phyloP scores from a whole-genome alignment of 64 coral and sea anemone species.

The Pocillopora damicornis region DNA sequence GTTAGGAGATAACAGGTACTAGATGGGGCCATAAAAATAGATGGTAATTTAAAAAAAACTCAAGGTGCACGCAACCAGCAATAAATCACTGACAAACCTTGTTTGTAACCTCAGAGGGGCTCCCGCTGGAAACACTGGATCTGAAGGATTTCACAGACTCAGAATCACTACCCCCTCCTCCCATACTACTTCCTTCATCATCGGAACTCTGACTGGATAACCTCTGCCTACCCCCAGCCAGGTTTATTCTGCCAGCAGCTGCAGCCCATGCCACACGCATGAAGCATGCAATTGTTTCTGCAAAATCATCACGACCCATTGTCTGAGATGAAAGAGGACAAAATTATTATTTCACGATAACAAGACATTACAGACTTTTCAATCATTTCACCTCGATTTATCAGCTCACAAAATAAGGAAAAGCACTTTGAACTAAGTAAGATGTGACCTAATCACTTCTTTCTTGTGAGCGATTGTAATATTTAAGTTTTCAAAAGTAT shows the following conservation, averaged over 20 bases:
- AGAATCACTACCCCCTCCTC: conserved; percentile 81
- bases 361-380: neutral
- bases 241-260: conserved; percentile 78
- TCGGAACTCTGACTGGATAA: conserved; percentile 88
- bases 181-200: conserved; percentile 56
- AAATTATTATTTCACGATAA: neutral
- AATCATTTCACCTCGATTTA: too few species aligned
- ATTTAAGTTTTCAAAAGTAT: too few species aligned
- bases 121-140: conserved; percentile 54
- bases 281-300: conserved; percentile 88
- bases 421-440: too few species aligned
- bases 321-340: conserved; percentile 44
- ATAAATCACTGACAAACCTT: conserved; percentile 46
- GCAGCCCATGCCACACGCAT: conserved; percentile 93
- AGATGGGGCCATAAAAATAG: too few species aligned
- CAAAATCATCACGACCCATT: conserved; percentile 91
- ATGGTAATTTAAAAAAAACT: too few species aligned
- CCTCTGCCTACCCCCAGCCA: conserved; percentile 85
- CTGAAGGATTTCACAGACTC: conserved; percentile 87
- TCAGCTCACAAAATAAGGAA: too few species aligned
- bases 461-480: too few species aligned
- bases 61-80: neutral
- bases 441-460: too few species aligned
- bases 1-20: too few species aligned
- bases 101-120: conserved; percentile 71